A percentile compares a stretch with the other conserved stretches of the same genome.
These are phyloP conservation scores for Chionomys nivalis DNA, from an alignment of 2,113 vertebrate genomes.

Conservation along the genomic window DNA sequence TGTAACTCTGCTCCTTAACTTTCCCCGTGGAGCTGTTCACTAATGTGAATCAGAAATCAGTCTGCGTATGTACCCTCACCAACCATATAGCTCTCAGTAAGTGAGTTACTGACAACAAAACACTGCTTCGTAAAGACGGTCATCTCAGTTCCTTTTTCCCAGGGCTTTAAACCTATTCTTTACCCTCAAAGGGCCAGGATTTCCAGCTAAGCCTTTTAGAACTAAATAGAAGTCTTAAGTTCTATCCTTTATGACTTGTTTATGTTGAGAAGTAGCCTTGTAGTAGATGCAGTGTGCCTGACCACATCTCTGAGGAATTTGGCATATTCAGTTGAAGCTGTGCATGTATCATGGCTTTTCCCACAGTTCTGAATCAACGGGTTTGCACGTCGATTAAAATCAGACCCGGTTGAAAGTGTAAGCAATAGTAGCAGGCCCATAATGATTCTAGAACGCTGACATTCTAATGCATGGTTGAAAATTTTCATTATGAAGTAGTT, in stretches of 20 bases:
- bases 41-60: conserved; percentile 53
- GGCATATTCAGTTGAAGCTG: conserved; percentile 46
- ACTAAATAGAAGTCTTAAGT: conserved; percentile 56
- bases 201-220: conserved; percentile 65
- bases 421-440: conserved; percentile 81
- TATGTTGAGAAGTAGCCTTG: conserved; percentile 47
- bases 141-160: conserved; percentile 46
- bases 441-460: conserved; percentile 82
- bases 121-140: conserved; percentile 6
- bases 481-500: conserved; percentile 84
- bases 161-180: conserved; percentile 54
- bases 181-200: conserved; percentile 55
- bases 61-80: conserved; percentile 49
- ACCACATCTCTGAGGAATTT: conserved; percentile 62
- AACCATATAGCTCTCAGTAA: background rate
- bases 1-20: conserved; percentile 54
- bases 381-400: conserved; percentile 74
- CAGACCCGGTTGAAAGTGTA: conserved; percentile 64
- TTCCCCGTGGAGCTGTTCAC: conserved; percentile 45
- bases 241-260: conserved; percentile 44
- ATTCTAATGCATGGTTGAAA: conserved; percentile 87
- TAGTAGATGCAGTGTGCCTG: conserved; percentile 36
- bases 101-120: conserved; percentile 47
- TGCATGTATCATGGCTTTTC: conserved; percentile 60
- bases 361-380: conserved; percentile 40